These are phyloP conservation scores for Dallia pectoralis DNA, from an alignment of 2,797 vertebrate genomes.

Conservation along the genomic window DNA sequence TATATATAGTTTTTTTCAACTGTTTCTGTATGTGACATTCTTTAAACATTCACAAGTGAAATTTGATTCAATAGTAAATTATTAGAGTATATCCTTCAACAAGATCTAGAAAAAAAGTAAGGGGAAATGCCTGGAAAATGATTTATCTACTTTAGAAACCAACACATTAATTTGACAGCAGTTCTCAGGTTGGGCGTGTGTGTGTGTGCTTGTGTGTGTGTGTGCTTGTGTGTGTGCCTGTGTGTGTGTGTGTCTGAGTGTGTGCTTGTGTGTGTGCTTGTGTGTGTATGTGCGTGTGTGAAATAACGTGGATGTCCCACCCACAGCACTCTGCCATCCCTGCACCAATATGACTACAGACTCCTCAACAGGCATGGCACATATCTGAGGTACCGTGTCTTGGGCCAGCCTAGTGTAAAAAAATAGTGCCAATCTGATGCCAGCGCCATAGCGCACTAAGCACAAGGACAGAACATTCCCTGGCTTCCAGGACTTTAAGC, in stretches of 20 bases:
- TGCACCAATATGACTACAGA: slow-evolving; percentile 36
- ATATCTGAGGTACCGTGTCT: slow-evolving; percentile 49
- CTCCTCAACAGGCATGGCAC: slow-evolving; percentile 51
- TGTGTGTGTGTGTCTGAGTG: no score
- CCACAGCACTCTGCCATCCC: slow-evolving; percentile 9
- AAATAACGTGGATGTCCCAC: slow-evolving; percentile 4
- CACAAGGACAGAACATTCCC: slow-evolving; percentile 50
- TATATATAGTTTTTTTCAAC: no score
- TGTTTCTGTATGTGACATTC: no score
- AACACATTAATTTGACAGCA: no score
- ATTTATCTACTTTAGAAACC: no score
- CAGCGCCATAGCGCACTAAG: slow-evolving; percentile 51
- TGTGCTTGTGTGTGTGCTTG: background rate
- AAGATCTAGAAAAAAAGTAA: no score
- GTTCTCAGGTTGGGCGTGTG: background rate
- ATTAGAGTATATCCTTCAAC: no score
- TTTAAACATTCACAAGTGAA: no score
- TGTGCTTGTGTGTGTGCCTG: background rate
- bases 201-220: background rate
- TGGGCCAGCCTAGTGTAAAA: slow-evolving; percentile 37
- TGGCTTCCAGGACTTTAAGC: slow-evolving; percentile 46
- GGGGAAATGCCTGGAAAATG: no score
- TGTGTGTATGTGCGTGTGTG: background rate
- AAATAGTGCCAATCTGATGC: slow-evolving; percentile 30
- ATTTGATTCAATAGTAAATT: no score